Conservation (phyloP, 2,113 vertebrate genomes). For the Lampris incognitus region DNA sequence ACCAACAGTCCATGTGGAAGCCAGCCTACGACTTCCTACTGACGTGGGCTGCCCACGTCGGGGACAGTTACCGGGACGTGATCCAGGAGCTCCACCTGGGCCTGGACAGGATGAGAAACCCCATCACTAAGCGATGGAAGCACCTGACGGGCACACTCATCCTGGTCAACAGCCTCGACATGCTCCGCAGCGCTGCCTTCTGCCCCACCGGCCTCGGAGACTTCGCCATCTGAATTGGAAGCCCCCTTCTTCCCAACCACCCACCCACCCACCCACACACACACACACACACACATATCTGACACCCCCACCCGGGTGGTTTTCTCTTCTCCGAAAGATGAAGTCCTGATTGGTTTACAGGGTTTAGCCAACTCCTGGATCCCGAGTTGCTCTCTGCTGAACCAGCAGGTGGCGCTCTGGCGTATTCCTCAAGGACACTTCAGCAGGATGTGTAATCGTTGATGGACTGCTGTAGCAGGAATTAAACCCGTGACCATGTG, state of each 20-base stretch:
- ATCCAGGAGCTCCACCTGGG: conserved; percentile 95
- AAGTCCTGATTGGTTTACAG: not conserved
- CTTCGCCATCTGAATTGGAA: conserved; percentile 85
- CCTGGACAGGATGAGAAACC: conserved; percentile 96
- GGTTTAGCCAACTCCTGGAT: not conserved
- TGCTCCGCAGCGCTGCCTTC: conserved; percentile 91
- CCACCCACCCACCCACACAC: too few relatives aligned
- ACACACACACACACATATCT: too few relatives aligned
- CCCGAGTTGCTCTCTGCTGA: not conserved
- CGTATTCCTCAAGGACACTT: not conserved
- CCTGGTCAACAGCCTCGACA: conserved; percentile 93
- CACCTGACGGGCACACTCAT: conserved; percentile 95
- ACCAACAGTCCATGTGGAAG: conserved; percentile 95
- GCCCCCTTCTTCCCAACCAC: too few relatives aligned
- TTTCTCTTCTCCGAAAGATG: too few relatives aligned
- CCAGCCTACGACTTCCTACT: conserved; percentile 96
- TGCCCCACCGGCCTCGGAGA: conserved; percentile 89
- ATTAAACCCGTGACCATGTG: too few relatives aligned
- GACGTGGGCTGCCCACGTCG: conserved; percentile 94
- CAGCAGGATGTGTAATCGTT: not conserved
- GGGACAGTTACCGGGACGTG: conserved; percentile 96
- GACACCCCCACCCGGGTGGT: too few relatives aligned
- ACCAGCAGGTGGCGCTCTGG: not conserved
- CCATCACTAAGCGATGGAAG: conserved; percentile 96
- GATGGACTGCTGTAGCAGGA: too few relatives aligned